Conservation (phyloP, 2,888 invertebrate species). For the Drosophila helvetica region DNA sequence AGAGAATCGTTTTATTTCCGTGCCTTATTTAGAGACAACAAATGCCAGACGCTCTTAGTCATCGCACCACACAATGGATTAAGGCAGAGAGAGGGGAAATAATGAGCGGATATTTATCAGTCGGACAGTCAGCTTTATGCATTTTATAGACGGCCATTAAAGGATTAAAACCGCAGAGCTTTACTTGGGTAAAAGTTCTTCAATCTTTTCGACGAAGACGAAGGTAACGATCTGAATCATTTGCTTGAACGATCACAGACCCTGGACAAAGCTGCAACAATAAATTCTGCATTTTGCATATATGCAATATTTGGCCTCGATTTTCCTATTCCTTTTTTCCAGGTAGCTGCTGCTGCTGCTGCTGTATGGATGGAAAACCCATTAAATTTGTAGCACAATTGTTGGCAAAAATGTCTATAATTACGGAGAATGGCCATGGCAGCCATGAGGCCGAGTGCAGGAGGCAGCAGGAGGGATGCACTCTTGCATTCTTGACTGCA, state of each 20-base stretch:
- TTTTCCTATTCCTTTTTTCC: slow-evolving; percentile 38
- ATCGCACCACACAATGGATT: slow-evolving; percentile 42
- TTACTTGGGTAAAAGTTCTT: slow-evolving; percentile 31
- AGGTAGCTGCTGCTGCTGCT: slow-evolving; percentile 45
- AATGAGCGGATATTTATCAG: slow-evolving; percentile 53
- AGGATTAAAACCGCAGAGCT: slow-evolving; percentile 71
- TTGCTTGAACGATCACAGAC: slow-evolving; percentile 39
- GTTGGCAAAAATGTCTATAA: slow-evolving; percentile 73
- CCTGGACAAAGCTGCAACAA: slow-evolving; percentile 33
- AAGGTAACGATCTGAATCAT: slow-evolving; percentile 37
- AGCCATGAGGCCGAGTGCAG: slow-evolving; percentile 22
- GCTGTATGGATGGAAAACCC: slow-evolving; percentile 35
- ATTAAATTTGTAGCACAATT: slow-evolving; percentile 72
- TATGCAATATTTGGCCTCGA: slow-evolving; percentile 13
- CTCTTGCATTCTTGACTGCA: slow-evolving; percentile 60
- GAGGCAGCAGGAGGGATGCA: slow-evolving; percentile 21
- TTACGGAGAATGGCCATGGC: slow-evolving; percentile 60
- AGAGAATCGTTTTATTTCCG: slow-evolving; percentile 19
- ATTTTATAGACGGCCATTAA: slow-evolving; percentile 66
- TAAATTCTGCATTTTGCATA: slow-evolving; percentile 33
- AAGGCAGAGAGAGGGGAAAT: slow-evolving; percentile 6
- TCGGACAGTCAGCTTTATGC: slow-evolving; percentile 24
- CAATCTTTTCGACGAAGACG: slow-evolving; percentile 22
- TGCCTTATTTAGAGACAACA: slow-evolving; percentile 34
- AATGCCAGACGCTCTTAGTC: slow-evolving; percentile 40